phyloP scores from a whole-genome alignment of 2,113 vertebrate genomes.

The cattle (Bos taurus) region DNA sequence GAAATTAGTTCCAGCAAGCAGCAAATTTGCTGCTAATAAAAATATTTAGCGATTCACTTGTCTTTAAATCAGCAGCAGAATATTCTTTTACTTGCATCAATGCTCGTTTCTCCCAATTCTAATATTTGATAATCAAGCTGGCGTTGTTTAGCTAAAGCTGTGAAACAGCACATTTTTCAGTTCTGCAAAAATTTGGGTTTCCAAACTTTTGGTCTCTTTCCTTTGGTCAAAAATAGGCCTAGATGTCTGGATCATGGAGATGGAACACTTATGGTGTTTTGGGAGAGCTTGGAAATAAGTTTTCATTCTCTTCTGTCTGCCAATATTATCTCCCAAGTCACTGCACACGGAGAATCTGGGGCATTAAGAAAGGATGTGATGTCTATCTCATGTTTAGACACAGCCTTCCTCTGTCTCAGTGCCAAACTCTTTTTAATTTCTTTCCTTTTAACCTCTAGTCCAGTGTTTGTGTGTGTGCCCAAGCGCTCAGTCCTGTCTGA shows the following conservation, averaged over 20 bases:
- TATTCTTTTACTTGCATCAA: constrained; percentile 80
- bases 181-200: constrained; percentile 36
- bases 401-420: not conserved
- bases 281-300: constrained; percentile 16
- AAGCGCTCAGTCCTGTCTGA: not conserved
- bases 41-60: constrained; percentile 86
- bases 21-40: constrained; percentile 88
- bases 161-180: constrained; percentile 45
- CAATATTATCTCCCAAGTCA: not conserved
- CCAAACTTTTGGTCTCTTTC: not conserved
- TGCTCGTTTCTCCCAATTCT: constrained; percentile 78
- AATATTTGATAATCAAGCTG: constrained; percentile 73
- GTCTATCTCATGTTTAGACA: constrained; percentile 1
- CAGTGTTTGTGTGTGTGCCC: not conserved
- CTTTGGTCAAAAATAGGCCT: constrained; percentile 29
- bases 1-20: constrained; percentile 90
- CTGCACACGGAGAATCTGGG: not conserved
- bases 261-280: not conserved
- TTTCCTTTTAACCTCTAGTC: not conserved
- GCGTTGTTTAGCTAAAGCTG: constrained; percentile 63
- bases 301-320: constrained; percentile 24
- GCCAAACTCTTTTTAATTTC: constrained; percentile 31
- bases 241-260: not conserved
- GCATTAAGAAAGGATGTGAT: not conserved
- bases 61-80: constrained; percentile 83